Evolutionary conservation across 1,140 invertebrate genomes (phyloP).

Genomic region (Coenobita brevimanus): DNA sequence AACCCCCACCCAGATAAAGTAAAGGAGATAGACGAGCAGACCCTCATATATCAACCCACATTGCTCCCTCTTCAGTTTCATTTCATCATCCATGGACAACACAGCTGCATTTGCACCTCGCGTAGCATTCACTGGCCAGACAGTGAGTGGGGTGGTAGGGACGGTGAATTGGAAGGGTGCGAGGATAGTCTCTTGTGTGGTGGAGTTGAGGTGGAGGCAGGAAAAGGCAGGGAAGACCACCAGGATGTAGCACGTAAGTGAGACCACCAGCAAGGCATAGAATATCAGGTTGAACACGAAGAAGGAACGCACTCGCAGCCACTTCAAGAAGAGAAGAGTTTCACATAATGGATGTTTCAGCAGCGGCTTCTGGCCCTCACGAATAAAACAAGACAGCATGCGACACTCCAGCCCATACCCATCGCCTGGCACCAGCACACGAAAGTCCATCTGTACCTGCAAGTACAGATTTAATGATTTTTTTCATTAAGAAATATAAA

Average conservation of each 20-base stretch:
- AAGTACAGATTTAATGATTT: not conserved
- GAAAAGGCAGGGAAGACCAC: conserved; percentile 77
- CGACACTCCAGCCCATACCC: conserved; percentile 54
- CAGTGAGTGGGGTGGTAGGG: not conserved
- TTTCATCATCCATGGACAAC: not conserved
- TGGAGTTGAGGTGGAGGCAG: conserved; percentile 42
- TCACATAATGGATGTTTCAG: conserved; percentile 71
- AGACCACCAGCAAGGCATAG: conserved; percentile 85
- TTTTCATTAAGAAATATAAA: not conserved
- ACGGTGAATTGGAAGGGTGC: conserved; percentile 24
- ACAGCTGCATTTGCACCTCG: not conserved
- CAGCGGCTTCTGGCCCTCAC: conserved; percentile 69
- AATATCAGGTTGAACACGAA: conserved; percentile 86
- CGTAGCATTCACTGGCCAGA: not conserved
- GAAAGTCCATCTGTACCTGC: conserved; percentile 60
- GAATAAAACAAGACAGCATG: conserved; percentile 69
- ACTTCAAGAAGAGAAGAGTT: conserved; percentile 73
- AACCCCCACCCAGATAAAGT: conserved; percentile 82
- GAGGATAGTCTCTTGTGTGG: conserved; percentile 22
- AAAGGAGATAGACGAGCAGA: conserved; percentile 79
- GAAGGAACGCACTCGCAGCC: conserved; percentile 91
- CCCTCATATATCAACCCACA: conserved; percentile 35
- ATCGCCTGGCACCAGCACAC: conserved; percentile 55
- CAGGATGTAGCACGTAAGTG: conserved; percentile 49
- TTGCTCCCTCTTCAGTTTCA: not conserved